phyloP scores from a whole-genome alignment of 2,888 invertebrate genomes.

The Hypselothyrea guttata region DNA sequence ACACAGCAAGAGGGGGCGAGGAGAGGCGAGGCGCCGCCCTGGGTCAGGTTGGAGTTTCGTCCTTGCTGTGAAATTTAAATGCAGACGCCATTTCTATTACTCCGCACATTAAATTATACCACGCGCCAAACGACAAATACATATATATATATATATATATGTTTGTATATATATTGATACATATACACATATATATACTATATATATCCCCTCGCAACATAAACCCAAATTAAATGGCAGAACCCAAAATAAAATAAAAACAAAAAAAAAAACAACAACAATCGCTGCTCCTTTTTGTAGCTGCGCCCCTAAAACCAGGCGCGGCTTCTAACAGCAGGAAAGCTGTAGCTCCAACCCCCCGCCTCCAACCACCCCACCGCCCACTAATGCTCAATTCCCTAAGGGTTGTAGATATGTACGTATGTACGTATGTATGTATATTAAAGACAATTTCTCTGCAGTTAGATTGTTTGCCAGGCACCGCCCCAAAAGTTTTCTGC shows the following conservation, averaged over 20 bases:
- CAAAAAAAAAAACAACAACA: constrained; percentile 15
- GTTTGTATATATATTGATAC: no score
- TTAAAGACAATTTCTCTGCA: constrained; percentile 49
- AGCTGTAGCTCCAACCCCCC: constrained; percentile 1
- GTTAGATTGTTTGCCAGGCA: constrained; percentile 67
- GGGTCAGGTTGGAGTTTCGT: constrained; percentile 43
- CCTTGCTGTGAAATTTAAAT: constrained; percentile 69
- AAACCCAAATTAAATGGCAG: constrained; percentile 41
- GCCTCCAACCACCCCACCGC: neutral
- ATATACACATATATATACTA: no score
- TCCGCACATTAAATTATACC: constrained; percentile 71
- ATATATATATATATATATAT: constrained; percentile 50
- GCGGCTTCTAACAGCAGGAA: constrained; percentile 35
- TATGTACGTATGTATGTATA: constrained; percentile 19
- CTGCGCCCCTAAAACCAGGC: constrained; percentile 57
- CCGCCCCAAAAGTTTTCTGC: constrained; percentile 65
- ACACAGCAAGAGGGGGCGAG: neutral
- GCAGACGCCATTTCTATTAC: constrained; percentile 76
- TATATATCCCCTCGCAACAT: neutral
- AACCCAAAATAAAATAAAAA: constrained; percentile 63
- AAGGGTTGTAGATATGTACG: constrained; percentile 12
- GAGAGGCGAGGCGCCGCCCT: constrained; percentile 30
- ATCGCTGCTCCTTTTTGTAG: constrained; percentile 18
- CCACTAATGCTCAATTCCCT: constrained; percentile 2
- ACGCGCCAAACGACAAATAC: constrained; percentile 66